A percentile compares a stretch with the other conserved stretches of the same genome.
These are phyloP conservation scores for Lycophotia porphyrea DNA, from an alignment of 2,888 invertebrate species.

Conservation along the genomic window DNA sequence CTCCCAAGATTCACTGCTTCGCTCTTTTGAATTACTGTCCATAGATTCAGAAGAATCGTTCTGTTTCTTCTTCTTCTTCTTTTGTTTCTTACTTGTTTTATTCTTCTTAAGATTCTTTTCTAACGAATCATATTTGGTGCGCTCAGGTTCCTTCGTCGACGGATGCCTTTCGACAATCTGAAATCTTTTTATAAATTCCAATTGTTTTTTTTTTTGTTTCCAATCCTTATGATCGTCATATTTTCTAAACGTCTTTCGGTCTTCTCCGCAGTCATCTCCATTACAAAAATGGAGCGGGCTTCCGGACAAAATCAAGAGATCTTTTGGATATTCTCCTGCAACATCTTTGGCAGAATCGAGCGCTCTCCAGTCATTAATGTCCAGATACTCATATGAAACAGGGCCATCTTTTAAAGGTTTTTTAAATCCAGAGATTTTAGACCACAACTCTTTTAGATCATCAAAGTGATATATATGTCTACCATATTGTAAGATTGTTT, in stretches of 20 bases:
- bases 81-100: background rate
- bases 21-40: constrained; percentile 16
- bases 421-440: background rate
- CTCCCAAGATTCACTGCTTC: background rate
- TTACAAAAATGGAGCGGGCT: background rate
- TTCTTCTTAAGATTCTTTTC: background rate
- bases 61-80: background rate
- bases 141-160: background rate
- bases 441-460: background rate
- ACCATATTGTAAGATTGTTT: constrained; percentile 17
- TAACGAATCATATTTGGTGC: background rate
- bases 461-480: constrained; percentile 29
- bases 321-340: no score
- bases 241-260: constrained; percentile 9
- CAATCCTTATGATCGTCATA: background rate
- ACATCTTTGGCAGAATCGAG: background rate
- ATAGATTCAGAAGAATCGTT: background rate
- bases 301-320: constrained; percentile 21
- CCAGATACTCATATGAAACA: constrained; percentile 62
- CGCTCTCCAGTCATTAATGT: constrained; percentile 49
- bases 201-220: background rate
- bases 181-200: constrained; percentile 21
- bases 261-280: background rate
- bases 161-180: constrained; percentile 7
- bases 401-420: background rate